phyloP scores from a whole-genome alignment of 37 sponge, comb jelly and placozoan genomes.

The Bolinopsis microptera region DNA sequence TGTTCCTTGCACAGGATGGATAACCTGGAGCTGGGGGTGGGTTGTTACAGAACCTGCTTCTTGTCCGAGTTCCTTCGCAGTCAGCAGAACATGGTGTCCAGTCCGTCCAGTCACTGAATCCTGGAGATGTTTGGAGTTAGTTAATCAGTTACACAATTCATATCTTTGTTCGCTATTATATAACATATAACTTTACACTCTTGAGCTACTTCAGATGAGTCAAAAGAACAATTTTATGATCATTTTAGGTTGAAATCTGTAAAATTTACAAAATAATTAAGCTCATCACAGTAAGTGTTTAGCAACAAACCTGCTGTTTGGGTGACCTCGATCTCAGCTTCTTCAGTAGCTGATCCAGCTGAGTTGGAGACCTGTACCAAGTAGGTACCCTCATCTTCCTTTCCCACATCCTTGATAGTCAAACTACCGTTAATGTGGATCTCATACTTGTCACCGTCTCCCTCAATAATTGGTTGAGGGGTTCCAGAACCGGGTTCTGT shows the following conservation, averaged over 20 bases:
- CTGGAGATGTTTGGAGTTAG: no score
- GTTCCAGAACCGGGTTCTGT: neutral
- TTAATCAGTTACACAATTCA: neutral
- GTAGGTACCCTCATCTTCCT: constrained; percentile 20
- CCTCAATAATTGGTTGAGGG: neutral
- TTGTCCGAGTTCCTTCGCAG: neutral
- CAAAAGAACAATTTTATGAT: no score
- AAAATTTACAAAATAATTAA: no score
- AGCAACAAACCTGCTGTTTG: neutral
- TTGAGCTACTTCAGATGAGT: no score
- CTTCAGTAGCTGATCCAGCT: neutral
- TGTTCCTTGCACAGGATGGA: neutral
- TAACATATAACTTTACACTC: no score
- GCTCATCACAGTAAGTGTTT: no score
- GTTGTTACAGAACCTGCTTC: constrained; percentile 1
- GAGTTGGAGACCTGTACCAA: neutral
- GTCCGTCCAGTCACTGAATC: neutral
- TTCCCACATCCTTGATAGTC: neutral
- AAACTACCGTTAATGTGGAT: constrained; percentile 31
- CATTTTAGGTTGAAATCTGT: no score
- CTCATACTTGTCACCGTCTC: neutral
- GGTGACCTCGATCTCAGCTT: neutral
- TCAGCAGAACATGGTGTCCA: constrained; percentile 48
- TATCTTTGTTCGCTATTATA: no score
- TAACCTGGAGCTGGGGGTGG: neutral